phyloP scores from a whole-genome alignment of 2,888 invertebrate genomes.

The Urechis unicinctus region DNA sequence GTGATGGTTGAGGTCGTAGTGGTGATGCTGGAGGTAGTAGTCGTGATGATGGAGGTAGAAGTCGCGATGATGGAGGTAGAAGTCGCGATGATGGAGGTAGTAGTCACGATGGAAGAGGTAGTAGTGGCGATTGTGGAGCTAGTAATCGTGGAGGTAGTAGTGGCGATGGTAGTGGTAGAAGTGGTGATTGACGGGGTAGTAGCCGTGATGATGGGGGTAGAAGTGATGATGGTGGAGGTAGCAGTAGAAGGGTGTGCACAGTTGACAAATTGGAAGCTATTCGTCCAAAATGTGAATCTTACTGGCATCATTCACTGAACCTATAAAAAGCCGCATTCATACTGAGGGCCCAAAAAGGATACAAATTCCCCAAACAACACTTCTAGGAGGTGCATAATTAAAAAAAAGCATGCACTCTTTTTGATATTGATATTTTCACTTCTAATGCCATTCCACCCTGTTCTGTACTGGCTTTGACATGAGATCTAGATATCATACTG shows the following conservation, averaged over 20 bases:
- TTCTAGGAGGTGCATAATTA: no score
- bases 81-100: neutral
- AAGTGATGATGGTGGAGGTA: neutral
- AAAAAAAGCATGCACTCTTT: no score
- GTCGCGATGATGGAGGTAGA: neutral
- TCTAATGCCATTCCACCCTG: no score
- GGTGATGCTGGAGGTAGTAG: neutral
- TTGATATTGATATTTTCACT: no score
- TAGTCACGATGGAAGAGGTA: neutral
- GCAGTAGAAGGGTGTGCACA: neutral
- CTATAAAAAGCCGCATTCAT: no score
- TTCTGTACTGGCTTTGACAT: no score
- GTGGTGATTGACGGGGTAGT: neutral
- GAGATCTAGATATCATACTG: no score
- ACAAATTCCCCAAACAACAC: no score
- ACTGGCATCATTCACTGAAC: no score
- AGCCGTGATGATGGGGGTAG: neutral
- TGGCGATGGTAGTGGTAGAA: neutral
- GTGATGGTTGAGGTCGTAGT: neutral
- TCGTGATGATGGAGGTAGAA: slow-evolving; percentile 6
- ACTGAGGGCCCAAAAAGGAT: no score
- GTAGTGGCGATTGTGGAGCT: neutral
- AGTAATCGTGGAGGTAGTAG: neutral
- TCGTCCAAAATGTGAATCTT: no score
- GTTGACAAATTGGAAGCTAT: no score